Conservation (phyloP, 2,113 vertebrate genomes). For the Pipra filicauda region DNA sequence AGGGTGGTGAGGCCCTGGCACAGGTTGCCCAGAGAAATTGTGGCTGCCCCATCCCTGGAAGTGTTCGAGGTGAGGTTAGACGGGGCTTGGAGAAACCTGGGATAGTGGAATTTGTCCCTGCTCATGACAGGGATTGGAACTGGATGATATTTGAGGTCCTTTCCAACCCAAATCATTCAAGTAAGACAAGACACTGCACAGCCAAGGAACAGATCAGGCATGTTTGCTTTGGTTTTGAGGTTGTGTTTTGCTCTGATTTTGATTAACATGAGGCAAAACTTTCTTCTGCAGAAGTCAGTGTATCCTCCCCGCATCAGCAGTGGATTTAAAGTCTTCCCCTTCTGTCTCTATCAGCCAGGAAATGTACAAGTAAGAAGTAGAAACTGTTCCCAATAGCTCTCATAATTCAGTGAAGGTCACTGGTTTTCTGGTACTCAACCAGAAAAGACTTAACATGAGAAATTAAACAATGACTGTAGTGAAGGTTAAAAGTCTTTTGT, state of each 20-base stretch:
- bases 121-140: neutral
- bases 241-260: neutral
- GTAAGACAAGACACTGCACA: neutral
- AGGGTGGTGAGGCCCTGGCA: neutral
- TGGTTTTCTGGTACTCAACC: neutral
- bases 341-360: neutral
- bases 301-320: neutral
- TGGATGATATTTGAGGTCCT: neutral
- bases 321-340: neutral
- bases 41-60: neutral
- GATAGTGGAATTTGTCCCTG: neutral
- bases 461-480: conserved; percentile 2
- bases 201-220: neutral
- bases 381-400: neutral
- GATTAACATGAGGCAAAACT: neutral
- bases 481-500: neutral
- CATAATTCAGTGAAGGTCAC: conserved; percentile 35
- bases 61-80: neutral
- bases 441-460: conserved; percentile 10
- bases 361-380: neutral
- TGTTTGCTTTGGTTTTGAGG: neutral
- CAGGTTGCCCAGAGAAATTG: neutral
- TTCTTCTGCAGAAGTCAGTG: neutral
- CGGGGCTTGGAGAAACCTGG: neutral
- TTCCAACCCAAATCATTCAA: neutral